A percentile compares a stretch with the other conserved stretches of the same genome.
phyloP scores from a whole-genome alignment of 2,797 vertebrate species.

The Squalus acanthias region DNA sequence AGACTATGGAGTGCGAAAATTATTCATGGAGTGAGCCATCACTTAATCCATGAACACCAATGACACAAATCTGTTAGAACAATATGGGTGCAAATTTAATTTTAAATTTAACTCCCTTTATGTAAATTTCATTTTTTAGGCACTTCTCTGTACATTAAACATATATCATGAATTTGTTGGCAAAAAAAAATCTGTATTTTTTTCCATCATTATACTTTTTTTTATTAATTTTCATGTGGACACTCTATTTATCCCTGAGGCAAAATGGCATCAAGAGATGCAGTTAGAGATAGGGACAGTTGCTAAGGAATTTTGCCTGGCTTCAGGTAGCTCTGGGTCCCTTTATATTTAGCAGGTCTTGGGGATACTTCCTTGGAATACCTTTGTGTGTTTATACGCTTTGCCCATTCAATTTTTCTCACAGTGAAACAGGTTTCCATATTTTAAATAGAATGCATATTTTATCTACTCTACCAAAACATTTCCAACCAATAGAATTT shows the following conservation, averaged over 20 bases:
- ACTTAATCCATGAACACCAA: not conserved
- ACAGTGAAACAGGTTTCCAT: not conserved
- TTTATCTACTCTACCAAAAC: too few species aligned
- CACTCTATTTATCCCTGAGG: not conserved
- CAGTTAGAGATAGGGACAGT: not conserved
- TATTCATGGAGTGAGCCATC: not conserved
- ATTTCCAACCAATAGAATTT: not conserved
- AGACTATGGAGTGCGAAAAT: not conserved
- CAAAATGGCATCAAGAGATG: not conserved
- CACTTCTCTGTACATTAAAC: not conserved
- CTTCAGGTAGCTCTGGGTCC: not conserved
- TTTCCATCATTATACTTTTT: not conserved
- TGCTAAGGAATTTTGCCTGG: not conserved
- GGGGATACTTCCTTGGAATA: not conserved
- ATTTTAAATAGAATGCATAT: not conserved
- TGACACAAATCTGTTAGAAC: not conserved
- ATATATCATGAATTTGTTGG: not conserved
- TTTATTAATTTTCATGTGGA: not conserved
- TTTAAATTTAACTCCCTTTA: not conserved
- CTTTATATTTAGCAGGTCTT: not conserved
- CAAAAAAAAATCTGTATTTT: not conserved
- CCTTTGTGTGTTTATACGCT: not conserved
- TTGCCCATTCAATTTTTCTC: not conserved
- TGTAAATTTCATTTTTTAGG: not conserved
- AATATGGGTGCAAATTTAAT: not conserved